phyloP scores from a whole-genome alignment of 2,888 invertebrate genomes.

The Ischnura elegans region DNA sequence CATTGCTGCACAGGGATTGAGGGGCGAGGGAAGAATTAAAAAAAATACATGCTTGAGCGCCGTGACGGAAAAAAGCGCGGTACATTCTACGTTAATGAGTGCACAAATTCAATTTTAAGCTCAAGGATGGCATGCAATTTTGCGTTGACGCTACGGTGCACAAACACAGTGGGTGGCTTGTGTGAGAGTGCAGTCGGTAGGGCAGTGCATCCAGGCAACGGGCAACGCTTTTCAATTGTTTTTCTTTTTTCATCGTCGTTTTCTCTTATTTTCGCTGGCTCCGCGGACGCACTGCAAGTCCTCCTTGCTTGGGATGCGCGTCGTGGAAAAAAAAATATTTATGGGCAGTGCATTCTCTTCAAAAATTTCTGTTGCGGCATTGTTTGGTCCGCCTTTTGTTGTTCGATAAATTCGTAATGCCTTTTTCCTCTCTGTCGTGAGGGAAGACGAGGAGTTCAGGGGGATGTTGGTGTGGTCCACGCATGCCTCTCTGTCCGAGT shows the following conservation, averaged over 20 bases:
- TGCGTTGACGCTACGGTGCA: background rate
- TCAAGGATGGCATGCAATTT: background rate
- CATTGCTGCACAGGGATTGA: background rate
- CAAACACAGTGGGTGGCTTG: background rate
- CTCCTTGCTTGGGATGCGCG: background rate
- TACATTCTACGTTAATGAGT: background rate
- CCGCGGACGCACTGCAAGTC: background rate
- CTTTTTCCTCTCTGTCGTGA: background rate
- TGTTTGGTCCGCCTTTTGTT: background rate
- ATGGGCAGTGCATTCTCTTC: background rate
- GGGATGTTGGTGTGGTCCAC: background rate
- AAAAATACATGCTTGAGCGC: background rate
- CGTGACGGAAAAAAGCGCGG: background rate
- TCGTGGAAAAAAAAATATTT: background rate
- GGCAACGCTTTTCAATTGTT: background rate
- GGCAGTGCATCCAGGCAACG: background rate
- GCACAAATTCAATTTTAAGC: slow-evolving; percentile 10
- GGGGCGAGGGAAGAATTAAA: background rate
- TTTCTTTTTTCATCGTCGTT: no score
- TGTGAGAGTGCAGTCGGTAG: background rate
- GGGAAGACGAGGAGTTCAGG: background rate
- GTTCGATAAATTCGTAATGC: background rate
- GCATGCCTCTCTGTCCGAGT: background rate
- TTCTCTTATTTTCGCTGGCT: no score
- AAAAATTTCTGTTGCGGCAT: slow-evolving; percentile 1